phyloP scores from a whole-genome alignment of 2,797 vertebrate genomes.

The Lepidocolaptes lacrymiger region DNA sequence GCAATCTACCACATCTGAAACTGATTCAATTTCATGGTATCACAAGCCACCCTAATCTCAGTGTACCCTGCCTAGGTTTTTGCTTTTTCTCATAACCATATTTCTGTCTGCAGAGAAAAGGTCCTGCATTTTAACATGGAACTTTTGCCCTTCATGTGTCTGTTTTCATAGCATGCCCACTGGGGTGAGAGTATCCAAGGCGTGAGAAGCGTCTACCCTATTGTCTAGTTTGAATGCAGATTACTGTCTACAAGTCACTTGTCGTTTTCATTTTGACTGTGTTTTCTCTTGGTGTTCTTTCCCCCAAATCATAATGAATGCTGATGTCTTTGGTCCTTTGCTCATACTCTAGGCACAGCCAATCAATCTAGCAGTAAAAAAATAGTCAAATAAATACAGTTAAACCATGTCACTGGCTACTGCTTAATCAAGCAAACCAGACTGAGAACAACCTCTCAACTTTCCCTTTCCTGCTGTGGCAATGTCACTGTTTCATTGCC shows the following conservation, averaged over 20 bases:
- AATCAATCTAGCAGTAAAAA: constrained; percentile 12
- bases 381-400: neutral
- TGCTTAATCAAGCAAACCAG: constrained; percentile 29
- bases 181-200: neutral
- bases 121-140: neutral
- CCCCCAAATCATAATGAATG: neutral
- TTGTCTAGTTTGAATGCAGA: constrained; percentile 55
- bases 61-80: neutral
- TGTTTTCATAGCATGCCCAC: neutral
- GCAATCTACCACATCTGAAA: constrained; percentile 43
- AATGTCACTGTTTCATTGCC: neutral
- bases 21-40: constrained; percentile 43
- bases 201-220: constrained; percentile 40
- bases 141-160: neutral
- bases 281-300: neutral
- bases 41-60: neutral
- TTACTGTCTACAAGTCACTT: constrained; percentile 22
- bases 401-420: neutral
- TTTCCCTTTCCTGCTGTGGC: neutral
- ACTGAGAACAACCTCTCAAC: neutral
- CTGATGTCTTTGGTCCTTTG: neutral
- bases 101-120: constrained; percentile 12
- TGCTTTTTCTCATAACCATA: constrained; percentile 23
- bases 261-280: constrained; percentile 2
- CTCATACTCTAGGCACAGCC: neutral